A percentile compares a stretch with the other conserved stretches of the same genome.
These are phyloP conservation scores for Xyliphius kryptos DNA, from an alignment of 2,113 vertebrate species.

Conservation along the genomic window DNA sequence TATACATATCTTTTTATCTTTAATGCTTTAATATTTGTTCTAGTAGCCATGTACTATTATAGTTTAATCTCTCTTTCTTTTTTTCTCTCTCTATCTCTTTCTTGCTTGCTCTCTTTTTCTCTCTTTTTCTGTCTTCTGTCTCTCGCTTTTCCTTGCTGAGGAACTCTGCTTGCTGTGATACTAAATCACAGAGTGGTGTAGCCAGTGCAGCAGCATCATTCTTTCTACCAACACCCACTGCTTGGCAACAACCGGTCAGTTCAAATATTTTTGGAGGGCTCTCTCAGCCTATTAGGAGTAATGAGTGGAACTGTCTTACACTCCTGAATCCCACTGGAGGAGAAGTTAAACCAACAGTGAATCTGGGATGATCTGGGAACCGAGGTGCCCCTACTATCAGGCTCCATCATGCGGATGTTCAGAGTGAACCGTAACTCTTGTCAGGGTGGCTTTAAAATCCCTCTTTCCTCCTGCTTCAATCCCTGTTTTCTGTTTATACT, in stretches of 20 bases:
- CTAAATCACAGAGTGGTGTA: slow-evolving; percentile 31
- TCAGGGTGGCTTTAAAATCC: too few species aligned
- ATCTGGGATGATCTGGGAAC: slow-evolving; percentile 18
- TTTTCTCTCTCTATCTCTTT: too few species aligned
- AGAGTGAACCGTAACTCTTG: slow-evolving; percentile 12
- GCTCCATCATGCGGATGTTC: slow-evolving; percentile 20
- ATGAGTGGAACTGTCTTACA: slow-evolving; percentile 30
- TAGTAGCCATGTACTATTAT: too few species aligned
- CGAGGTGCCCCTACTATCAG: slow-evolving; percentile 22
- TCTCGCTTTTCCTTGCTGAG: too few species aligned
- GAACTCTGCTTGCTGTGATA: background rate
- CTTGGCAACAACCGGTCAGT: slow-evolving; percentile 51
- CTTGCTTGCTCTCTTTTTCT: background rate
- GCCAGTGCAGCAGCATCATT: slow-evolving; percentile 29
- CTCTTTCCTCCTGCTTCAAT: too few species aligned
- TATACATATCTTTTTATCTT: too few species aligned
- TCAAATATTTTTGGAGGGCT: slow-evolving; percentile 45
- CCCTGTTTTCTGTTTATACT: too few species aligned
- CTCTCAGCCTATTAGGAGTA: slow-evolving; percentile 43
- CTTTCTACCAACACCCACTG: slow-evolving; percentile 39
- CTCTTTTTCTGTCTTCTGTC: background rate
- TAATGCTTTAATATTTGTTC: too few species aligned
- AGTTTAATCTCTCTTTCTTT: too few species aligned
- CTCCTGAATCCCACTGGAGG: slow-evolving; percentile 32
- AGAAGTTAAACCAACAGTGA: slow-evolving; percentile 26